These are phyloP conservation scores for Megaceryle torquata DNA, from an alignment of 2,113 vertebrate genomes.

Conservation along the genomic window DNA sequence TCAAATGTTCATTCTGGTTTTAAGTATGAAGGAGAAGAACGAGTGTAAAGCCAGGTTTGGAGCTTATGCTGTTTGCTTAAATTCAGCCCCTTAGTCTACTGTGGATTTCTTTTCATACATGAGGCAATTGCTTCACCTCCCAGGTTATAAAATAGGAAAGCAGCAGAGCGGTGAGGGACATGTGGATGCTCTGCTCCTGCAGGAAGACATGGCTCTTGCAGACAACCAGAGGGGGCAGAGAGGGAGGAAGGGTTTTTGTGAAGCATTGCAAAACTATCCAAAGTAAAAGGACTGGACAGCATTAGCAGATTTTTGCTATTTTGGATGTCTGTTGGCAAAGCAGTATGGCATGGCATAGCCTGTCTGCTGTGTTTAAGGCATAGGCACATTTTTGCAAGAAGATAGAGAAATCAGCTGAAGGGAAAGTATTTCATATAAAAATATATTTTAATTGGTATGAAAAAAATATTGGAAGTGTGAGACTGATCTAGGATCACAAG, in stretches of 20 bases:
- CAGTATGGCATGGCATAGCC: background rate
- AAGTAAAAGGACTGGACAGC: background rate
- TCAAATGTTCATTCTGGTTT: background rate
- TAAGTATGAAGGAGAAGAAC: rapidly evolving
- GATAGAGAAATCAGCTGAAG: background rate
- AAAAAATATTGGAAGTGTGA: background rate
- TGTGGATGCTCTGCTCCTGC: background rate
- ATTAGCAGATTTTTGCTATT: background rate
- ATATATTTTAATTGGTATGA: background rate
- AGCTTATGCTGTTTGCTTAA: background rate
- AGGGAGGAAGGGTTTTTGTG: background rate
- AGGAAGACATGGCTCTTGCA: background rate
- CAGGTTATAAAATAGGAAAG: background rate
- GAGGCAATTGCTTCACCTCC: background rate
- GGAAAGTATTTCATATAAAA: background rate
- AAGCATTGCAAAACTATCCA: background rate
- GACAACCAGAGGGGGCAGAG: background rate
- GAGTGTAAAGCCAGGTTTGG: background rate
- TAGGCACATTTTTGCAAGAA: background rate
- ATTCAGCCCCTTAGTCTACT: too few species aligned
- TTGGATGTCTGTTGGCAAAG: background rate
- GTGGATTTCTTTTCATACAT: background rate
- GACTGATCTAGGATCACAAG: background rate
- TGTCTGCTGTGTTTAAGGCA: background rate
- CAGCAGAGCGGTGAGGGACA: rapidly evolving